Conservation (phyloP, 2,888 invertebrate genomes). For the Holacanthella duospinosa region DNA sequence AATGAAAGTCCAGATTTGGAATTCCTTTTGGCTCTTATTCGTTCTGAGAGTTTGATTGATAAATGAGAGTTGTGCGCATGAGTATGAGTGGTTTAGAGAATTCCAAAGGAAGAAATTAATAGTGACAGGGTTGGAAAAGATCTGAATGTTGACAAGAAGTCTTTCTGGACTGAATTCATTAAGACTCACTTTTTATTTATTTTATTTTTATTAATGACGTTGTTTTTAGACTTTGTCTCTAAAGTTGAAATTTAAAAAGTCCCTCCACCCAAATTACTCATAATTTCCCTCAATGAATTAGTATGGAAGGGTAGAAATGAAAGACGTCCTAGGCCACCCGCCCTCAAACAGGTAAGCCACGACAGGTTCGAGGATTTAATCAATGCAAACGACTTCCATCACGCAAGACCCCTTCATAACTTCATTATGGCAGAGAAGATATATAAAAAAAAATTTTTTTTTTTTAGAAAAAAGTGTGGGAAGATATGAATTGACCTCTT, state of each 20-base stretch:
- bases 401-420: slow-evolving; percentile 25
- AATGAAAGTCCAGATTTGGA: too few species aligned
- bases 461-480: not conserved
- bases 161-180: not conserved
- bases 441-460: not conserved
- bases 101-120: too few species aligned
- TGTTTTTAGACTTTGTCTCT: not conserved
- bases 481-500: not conserved
- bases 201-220: not conserved
- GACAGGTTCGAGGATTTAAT: slow-evolving; percentile 26
- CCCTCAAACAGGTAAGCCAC: slow-evolving; percentile 36
- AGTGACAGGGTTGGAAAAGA: not conserved
- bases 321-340: slow-evolving; percentile 26
- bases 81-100: too few species aligned
- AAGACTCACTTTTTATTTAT: not conserved
- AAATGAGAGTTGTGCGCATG: too few species aligned
- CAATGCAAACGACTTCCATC: slow-evolving; percentile 37
- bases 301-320: not conserved
- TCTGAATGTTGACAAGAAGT: not conserved
- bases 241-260: not conserved
- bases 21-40: too few species aligned
- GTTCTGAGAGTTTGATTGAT: too few species aligned
- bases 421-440: slow-evolving; percentile 7
- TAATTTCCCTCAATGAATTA: not conserved
- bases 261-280: not conserved